These are phyloP conservation scores for Noctua fimbriata DNA, from an alignment of 2,888 invertebrate species.

Conservation along the genomic window DNA sequence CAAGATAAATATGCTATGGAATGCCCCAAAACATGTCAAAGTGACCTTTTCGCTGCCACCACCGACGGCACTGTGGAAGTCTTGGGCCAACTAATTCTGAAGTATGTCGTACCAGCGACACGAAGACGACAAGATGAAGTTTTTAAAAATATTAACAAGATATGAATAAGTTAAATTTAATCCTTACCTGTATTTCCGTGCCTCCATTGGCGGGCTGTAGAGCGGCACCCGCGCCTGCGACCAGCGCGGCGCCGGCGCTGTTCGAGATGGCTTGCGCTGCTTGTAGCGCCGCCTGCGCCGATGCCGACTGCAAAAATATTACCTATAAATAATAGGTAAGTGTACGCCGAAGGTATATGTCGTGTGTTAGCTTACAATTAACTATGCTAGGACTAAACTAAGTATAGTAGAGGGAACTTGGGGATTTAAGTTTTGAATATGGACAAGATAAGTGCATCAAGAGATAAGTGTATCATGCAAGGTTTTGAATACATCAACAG, in stretches of 20 bases:
- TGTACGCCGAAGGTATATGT: slow-evolving; percentile 62
- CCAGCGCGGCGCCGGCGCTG: slow-evolving; percentile 91
- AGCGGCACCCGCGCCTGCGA: slow-evolving; percentile 91
- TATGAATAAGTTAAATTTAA: not conserved
- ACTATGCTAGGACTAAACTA: slow-evolving; percentile 40
- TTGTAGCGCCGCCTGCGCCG: slow-evolving; percentile 96
- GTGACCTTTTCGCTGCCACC: not conserved
- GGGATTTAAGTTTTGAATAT: not conserved
- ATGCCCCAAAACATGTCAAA: not conserved
- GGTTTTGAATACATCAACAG: not conserved
- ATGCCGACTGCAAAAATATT: slow-evolving; percentile 92
- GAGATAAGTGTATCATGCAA: not conserved
- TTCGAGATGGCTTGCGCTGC: slow-evolving; percentile 95
- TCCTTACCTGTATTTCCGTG: slow-evolving; percentile 89
- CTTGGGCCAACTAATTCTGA: not conserved
- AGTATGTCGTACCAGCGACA: not conserved
- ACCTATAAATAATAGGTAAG: slow-evolving; percentile 65
- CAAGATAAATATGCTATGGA: not conserved
- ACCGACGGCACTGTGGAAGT: not conserved
- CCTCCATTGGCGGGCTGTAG: slow-evolving; percentile 90
- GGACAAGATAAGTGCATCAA: not conserved
- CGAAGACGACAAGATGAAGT: not conserved
- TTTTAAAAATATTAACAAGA: not conserved
- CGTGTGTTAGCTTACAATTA: slow-evolving; percentile 39
- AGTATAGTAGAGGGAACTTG: slow-evolving; percentile 1